Percentiles rank a stretch among this genome's conserved stretches.
These are phyloP conservation scores for Crotalus horridus DNA, from an alignment of 2,113 vertebrate genomes.

Conservation along the genomic window DNA sequence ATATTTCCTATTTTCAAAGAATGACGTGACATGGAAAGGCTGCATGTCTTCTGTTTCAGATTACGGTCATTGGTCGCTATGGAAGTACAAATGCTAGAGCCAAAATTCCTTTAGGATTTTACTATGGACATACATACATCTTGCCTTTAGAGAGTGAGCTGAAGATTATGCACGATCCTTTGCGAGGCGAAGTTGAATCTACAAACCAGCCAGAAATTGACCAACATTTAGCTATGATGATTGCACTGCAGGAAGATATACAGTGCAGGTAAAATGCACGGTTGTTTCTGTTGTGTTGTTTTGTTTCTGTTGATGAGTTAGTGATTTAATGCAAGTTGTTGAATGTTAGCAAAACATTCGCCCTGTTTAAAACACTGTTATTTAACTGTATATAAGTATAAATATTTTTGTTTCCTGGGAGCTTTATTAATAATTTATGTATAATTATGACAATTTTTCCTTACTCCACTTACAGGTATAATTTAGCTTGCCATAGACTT, in stretches of 20 bases:
- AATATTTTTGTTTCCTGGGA: not conserved
- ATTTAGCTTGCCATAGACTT: slow-evolving; percentile 94
- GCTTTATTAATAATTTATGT: not conserved
- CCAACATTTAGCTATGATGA: slow-evolving; percentile 96
- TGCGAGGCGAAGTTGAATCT: slow-evolving; percentile 87
- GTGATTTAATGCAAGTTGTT: not conserved
- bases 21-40: not conserved
- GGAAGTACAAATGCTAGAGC: slow-evolving; percentile 98
- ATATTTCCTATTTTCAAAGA: slow-evolving; percentile 19
- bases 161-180: slow-evolving; percentile 93
- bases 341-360: not conserved
- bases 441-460: slow-evolving; percentile 23
- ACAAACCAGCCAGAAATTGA: slow-evolving; percentile 91
- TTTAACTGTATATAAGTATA: not conserved
- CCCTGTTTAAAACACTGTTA: not conserved
- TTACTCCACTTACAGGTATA: slow-evolving; percentile 77
- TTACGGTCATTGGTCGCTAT: slow-evolving; percentile 97
- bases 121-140: slow-evolving; percentile 98
- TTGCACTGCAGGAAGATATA: slow-evolving; percentile 95
- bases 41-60: slow-evolving; percentile 70
- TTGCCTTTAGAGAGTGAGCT: slow-evolving; percentile 96
- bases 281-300: not conserved
- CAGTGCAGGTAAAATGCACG: slow-evolving; percentile 86
- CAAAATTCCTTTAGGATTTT: slow-evolving; percentile 96
- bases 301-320: not conserved